These are phyloP conservation scores for Stenodera caucasica DNA, from an alignment of 2,888 invertebrate species.

Conservation along the genomic window DNA sequence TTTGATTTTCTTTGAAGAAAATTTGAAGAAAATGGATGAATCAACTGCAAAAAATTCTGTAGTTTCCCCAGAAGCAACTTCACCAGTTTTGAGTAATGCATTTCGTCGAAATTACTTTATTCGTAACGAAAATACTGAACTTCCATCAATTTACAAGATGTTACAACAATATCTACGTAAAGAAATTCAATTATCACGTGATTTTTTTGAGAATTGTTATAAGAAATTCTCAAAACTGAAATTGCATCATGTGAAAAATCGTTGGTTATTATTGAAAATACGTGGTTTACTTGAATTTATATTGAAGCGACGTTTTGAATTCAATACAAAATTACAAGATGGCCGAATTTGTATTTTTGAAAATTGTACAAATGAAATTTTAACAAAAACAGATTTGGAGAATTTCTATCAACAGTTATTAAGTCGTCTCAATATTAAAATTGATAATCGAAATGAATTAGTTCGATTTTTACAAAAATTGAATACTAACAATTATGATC, in stretches of 20 bases:
- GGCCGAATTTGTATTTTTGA: background rate
- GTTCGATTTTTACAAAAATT: background rate
- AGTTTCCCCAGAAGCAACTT: background rate
- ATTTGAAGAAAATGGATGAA: background rate
- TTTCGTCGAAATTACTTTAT: background rate
- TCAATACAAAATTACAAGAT: background rate
- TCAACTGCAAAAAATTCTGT: background rate
- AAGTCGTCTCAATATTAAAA: background rate
- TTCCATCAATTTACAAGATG: background rate
- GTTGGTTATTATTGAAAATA: constrained; percentile 2
- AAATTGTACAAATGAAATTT: background rate
- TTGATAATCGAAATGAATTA: background rate
- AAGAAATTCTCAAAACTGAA: background rate
- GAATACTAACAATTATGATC: background rate
- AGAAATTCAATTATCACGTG: background rate
- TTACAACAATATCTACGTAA: background rate
- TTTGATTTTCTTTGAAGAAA: background rate
- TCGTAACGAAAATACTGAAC: background rate
- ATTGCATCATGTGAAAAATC: background rate
- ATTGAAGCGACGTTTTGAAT: background rate
- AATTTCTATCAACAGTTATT: constrained; percentile 5
- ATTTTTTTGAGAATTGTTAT: background rate
- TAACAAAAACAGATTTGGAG: background rate
- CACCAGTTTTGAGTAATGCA: background rate
- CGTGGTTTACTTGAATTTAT: background rate